Evolutionary conservation across 2,113 vertebrate species (phyloP), one percentile per base, ranked within the genome.

Genomic region (Catharus bicknelli): DNA sequence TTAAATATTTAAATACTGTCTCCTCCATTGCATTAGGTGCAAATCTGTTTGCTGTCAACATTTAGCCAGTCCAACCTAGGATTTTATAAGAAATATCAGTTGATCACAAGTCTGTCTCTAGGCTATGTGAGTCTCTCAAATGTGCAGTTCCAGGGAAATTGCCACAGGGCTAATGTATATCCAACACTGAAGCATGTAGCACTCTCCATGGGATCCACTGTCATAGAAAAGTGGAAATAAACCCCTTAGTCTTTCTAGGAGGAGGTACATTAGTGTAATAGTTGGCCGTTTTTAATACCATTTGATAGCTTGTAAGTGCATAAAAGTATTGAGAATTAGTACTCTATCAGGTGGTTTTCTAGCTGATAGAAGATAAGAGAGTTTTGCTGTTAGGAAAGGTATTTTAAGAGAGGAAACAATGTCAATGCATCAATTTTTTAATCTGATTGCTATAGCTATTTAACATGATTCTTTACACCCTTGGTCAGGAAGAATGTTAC

Each of bases 11-110:
- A 38, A 38, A 38, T 38, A 38, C 38, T 38, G 10, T 85, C 11
- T 85, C 57, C 25, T 83, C 50, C 18, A 6, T 48, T 77, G n/a
- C 43, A 57, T 86, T 90, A 81, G 40, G 25, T 90, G 64, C 40
- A 81, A 62, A 86, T 88, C 30, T 88, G 36, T 88, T 91, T 91
- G 62, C 74, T 77, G 72, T 61, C 93, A 85, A 43, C 16, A 53
- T 68, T 59, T 58, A 48, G 36, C 26, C 43, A 55, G 38, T 53
- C 61, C 36, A n/a, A 1, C 68, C 19, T 53, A 51, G 59, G 51
- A 62, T 94, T 92, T 92, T 70, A 48, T 63, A 84, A 75, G 66
- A 86, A 79, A 51, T 74, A 74, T 8, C 67, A 90, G 59, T 63
- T 94, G 81, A 89, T 94, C 5, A 0, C 42, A 17, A 81, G 38